A percentile compares a stretch with the other conserved stretches of the same genome.
Evolutionary conservation across 2,113 vertebrate species (phyloP).

Genomic region (Sylvilagus bachmani): DNA sequence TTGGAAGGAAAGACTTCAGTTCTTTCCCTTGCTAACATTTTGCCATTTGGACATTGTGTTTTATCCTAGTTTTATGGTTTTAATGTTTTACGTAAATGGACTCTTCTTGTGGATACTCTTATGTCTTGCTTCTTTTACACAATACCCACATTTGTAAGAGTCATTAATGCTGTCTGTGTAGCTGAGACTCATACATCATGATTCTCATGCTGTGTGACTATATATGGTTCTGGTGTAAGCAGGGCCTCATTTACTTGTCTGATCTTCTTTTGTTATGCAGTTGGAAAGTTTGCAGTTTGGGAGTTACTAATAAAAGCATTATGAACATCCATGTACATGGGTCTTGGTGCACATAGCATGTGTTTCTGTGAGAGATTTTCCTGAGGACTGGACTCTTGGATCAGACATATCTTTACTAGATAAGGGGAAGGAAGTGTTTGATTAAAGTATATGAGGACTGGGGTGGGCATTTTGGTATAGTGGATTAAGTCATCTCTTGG

Average conservation of each 20-base stretch:
- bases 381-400: not conserved
- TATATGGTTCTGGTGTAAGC: not conserved
- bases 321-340: not conserved
- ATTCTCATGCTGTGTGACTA: not conserved
- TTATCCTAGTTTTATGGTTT: not conserved
- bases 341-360: not conserved
- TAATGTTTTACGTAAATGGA: not conserved
- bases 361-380: not conserved
- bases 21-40: conserved; percentile 17
- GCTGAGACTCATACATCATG: not conserved
- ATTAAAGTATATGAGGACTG: not conserved
- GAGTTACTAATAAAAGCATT: not conserved
- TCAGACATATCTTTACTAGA: not conserved
- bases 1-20: not conserved
- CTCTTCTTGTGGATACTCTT: not conserved
- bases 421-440: not conserved
- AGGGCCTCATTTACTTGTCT: not conserved
- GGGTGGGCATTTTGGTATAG: too few relatives aligned
- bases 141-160: not conserved
- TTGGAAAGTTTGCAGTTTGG: not conserved
- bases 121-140: not conserved
- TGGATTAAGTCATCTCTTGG: too few relatives aligned
- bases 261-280: not conserved
- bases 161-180: not conserved
- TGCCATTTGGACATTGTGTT: not conserved